phyloP scores from a whole-genome alignment of 2,797 vertebrate species.

The Brotula barbata region DNA sequence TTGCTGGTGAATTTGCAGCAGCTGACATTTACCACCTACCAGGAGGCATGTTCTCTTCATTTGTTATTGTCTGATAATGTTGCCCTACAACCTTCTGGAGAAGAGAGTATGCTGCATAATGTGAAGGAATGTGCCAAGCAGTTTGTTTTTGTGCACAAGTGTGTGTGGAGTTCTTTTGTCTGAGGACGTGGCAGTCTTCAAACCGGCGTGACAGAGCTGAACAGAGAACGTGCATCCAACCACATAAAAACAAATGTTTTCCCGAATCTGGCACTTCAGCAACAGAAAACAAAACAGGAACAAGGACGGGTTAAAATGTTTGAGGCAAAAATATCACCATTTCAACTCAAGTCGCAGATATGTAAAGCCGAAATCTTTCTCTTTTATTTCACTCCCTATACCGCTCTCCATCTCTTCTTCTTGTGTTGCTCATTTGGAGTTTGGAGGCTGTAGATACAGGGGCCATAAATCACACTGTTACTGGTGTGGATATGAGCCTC shows the following conservation, averaged over 20 bases:
- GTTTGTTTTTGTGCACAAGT: conserved; percentile 28
- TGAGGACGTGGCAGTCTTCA: conserved; percentile 31
- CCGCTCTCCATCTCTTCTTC: conserved; percentile 52
- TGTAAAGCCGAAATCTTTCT: conserved; percentile 38
- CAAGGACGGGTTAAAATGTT: neutral
- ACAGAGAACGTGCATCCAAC: conserved; percentile 39
- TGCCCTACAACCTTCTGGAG: conserved; percentile 44
- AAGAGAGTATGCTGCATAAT: conserved; percentile 39
- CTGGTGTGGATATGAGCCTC: conserved; percentile 73
- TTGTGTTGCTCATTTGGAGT: conserved; percentile 72
- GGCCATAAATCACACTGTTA: conserved; percentile 77
- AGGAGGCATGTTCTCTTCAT: conserved; percentile 70
- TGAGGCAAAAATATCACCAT: neutral
- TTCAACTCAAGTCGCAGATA: conserved; percentile 41
- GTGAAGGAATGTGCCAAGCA: conserved; percentile 52
- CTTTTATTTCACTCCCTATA: conserved; percentile 35
- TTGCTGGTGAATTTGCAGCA: conserved; percentile 60
- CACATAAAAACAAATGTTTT: conserved; percentile 49
- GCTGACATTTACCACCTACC: conserved; percentile 79
- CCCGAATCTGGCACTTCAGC: conserved; percentile 34
- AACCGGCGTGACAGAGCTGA: conserved; percentile 47
- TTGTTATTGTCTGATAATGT: conserved; percentile 70
- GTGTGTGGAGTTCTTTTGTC: conserved; percentile 53
- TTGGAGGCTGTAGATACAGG: conserved; percentile 62
- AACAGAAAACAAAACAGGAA: conserved; percentile 14